Evolutionary conservation across 2,888 invertebrate species (phyloP).

Genomic region (Schizotus pectinicornis): DNA sequence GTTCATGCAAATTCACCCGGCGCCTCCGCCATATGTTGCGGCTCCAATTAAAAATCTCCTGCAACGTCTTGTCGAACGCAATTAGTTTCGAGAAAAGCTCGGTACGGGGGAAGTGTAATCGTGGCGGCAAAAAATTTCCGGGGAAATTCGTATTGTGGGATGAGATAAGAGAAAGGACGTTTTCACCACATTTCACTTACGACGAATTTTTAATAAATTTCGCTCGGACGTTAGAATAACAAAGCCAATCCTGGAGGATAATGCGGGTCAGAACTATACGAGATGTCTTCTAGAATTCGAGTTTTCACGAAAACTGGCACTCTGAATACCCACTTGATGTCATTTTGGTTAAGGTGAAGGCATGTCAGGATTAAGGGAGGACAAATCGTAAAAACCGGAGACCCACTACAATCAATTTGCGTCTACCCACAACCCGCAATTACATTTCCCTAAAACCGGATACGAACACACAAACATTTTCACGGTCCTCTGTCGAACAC

Average conservation of each 20-base stretch:
- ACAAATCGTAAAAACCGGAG: constrained; percentile 14
- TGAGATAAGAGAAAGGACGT: too few relatives aligned
- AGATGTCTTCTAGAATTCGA: constrained; percentile 29
- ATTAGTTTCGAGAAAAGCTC: too few relatives aligned
- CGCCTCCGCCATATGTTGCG: neutral
- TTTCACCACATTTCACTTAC: too few relatives aligned
- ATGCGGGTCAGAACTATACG: constrained; percentile 20
- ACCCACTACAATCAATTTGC: constrained; percentile 1
- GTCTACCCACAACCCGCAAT: neutral
- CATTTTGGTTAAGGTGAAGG: constrained; percentile 23
- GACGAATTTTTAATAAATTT: neutral
- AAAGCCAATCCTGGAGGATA: constrained; percentile 23
- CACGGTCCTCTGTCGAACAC: neutral
- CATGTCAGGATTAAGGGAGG: constrained; percentile 21
- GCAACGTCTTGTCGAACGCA: too few relatives aligned
- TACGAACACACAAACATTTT: too few relatives aligned
- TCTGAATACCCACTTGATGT: constrained; percentile 45
- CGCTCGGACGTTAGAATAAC: neutral
- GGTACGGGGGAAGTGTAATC: too few relatives aligned
- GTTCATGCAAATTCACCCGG: constrained; percentile 19
- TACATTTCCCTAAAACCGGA: neutral
- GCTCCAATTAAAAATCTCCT: neutral
- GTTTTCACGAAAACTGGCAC: constrained; percentile 45
- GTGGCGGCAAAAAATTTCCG: too few relatives aligned
- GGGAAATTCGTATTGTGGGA: too few relatives aligned